phyloP scores from a whole-genome alignment of 2,888 invertebrate genomes.

The Desoria tigrina region DNA sequence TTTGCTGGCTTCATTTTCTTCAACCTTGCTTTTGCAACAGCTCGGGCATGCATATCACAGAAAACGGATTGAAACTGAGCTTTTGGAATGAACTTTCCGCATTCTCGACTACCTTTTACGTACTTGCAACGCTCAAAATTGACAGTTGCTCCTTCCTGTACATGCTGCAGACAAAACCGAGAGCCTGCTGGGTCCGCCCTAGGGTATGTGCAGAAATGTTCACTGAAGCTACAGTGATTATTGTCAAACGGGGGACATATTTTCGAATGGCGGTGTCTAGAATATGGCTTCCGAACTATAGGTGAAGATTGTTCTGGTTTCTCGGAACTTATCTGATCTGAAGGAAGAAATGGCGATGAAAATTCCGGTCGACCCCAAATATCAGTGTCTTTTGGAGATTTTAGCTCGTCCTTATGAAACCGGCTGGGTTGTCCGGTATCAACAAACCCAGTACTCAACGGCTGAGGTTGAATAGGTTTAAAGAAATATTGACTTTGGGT shows the following conservation, averaged over 20 bases:
- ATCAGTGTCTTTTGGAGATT: background rate
- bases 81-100: constrained; percentile 10
- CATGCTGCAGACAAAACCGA: constrained; percentile 15
- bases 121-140: constrained; percentile 18
- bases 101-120: constrained; percentile 4
- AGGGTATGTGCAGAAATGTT: constrained; percentile 1
- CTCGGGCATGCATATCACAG: constrained; percentile 12
- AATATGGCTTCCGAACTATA: background rate
- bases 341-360: background rate
- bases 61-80: background rate
- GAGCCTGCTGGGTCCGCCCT: constrained; percentile 6
- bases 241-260: constrained; percentile 20
- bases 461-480: background rate
- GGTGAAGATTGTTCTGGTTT: background rate
- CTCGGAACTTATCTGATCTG: background rate
- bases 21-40: constrained; percentile 1
- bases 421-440: background rate
- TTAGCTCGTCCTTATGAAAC: background rate
- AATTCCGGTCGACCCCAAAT: background rate
- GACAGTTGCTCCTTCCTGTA: constrained; percentile 10
- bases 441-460: background rate
- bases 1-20: background rate
- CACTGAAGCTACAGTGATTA: constrained; percentile 4
- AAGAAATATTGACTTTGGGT: background rate
- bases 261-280: constrained; percentile 5